phyloP scores from a whole-genome alignment of 2,797 vertebrate species.

The Halcyon badia region DNA sequence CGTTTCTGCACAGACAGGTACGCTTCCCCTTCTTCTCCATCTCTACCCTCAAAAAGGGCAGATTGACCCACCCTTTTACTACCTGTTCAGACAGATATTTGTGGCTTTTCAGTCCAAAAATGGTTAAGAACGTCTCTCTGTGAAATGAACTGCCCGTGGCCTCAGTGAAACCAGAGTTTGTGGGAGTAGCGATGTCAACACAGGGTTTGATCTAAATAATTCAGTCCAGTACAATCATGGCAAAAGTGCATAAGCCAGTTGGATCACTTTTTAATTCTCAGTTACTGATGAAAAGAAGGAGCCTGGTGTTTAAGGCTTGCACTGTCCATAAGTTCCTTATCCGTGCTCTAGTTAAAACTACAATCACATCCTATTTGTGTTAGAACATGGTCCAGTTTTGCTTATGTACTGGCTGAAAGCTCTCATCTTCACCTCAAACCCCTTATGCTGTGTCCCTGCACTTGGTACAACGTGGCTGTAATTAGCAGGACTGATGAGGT shows the following conservation, averaged over 20 bases:
- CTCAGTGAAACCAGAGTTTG: constrained; percentile 20
- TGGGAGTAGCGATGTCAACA: constrained; percentile 62
- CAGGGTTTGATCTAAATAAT: constrained; percentile 39
- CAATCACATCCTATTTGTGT: background rate
- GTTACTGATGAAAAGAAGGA: background rate
- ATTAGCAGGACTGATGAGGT: background rate
- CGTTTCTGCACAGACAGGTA: background rate
- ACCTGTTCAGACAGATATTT: rapidly evolving
- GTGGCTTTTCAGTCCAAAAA: background rate
- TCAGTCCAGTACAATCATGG: background rate
- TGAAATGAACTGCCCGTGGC: background rate
- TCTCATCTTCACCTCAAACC: background rate
- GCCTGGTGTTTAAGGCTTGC: background rate
- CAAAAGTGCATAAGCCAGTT: constrained; percentile 50
- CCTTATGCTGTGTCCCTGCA: background rate
- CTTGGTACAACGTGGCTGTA: background rate
- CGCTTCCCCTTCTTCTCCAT: background rate
- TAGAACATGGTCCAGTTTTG: background rate
- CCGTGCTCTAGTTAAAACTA: background rate
- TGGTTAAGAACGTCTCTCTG: background rate
- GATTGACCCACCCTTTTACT: background rate
- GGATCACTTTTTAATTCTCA: constrained; percentile 48
- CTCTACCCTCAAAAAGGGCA: background rate
- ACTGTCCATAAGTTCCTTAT: background rate
- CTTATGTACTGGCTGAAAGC: background rate